Evolutionary conservation across 2,797 vertebrate species (phyloP).

Genomic region (Liasis olivaceus): DNA sequence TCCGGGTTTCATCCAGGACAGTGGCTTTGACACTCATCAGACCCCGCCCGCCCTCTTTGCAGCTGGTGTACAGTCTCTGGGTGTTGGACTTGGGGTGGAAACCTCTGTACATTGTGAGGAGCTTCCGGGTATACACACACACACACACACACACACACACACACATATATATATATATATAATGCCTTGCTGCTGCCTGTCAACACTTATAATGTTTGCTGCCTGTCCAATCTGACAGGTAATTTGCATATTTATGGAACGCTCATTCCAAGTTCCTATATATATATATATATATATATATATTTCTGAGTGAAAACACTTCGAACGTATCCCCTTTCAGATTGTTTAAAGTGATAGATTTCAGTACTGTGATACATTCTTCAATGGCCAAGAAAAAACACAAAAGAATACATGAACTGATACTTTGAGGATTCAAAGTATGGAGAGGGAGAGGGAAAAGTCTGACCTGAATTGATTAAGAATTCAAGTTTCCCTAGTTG

Average conservation of each 20-base stretch:
- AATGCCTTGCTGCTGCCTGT: conserved; percentile 68
- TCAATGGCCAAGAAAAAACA: conserved; percentile 61
- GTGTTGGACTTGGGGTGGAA: too few relatives aligned
- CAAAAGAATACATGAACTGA: conserved; percentile 53
- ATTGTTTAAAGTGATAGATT: conserved; percentile 58
- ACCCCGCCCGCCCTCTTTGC: too few relatives aligned
- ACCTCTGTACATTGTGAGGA: too few relatives aligned
- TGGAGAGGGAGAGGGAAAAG: not conserved
- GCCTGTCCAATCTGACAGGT: conserved; percentile 74
- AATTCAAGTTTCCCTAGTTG: not conserved
- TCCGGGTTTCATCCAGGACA: too few relatives aligned
- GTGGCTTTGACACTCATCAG: too few relatives aligned
- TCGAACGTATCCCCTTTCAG: conserved; percentile 66
- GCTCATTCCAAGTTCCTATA: conserved; percentile 76
- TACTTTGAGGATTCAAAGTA: conserved; percentile 32
- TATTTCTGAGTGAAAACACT: conserved; percentile 71
- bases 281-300: conserved; percentile 53
- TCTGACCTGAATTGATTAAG: not conserved
- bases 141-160: too few relatives aligned
- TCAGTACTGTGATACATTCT: conserved; percentile 42
- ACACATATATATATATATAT: not conserved
- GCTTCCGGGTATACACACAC: too few relatives aligned
- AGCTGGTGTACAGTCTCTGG: too few relatives aligned
- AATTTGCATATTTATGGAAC: conserved; percentile 80
- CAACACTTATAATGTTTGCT: conserved; percentile 73